These are phyloP conservation scores for Conchocele bisecta DNA, from an alignment of 2,888 invertebrate genomes.

Conservation along the genomic window DNA sequence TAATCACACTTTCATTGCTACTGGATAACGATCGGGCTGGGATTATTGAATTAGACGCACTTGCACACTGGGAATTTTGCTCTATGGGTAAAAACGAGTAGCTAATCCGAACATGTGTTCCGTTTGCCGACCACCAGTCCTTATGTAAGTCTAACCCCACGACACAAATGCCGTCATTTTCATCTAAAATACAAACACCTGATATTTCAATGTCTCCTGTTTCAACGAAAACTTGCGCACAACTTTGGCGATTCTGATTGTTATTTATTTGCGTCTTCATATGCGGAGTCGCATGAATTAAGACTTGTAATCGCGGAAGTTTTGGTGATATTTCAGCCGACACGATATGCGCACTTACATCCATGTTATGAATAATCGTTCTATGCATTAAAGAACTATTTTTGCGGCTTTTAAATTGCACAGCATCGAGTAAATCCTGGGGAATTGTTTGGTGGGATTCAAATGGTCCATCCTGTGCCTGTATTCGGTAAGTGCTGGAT, in stretches of 20 bases:
- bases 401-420: constrained; percentile 39
- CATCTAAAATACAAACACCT: constrained; percentile 96
- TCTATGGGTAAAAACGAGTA: constrained; percentile 89
- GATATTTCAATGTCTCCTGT: constrained; percentile 86
- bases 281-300: constrained; percentile 89
- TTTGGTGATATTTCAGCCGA: constrained; percentile 93
- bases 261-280: constrained; percentile 31
- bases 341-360: constrained; percentile 97
- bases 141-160: constrained; percentile 94
- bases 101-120: constrained; percentile 88
- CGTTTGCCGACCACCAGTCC: constrained; percentile 89
- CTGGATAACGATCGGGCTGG: constrained; percentile 61
- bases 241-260: constrained; percentile 62
- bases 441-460: constrained; percentile 92
- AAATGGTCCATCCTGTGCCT: constrained; percentile 97
- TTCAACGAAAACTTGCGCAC: constrained; percentile 80
- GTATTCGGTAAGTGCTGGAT: constrained; percentile 93
- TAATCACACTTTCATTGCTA: constrained; percentile 43
- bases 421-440: constrained; percentile 47
- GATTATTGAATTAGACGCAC: constrained; percentile 74
- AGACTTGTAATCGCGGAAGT: constrained; percentile 94
- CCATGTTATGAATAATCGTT: constrained; percentile 84
- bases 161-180: constrained; percentile 93
- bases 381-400: constrained; percentile 59
- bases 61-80: constrained; percentile 76